phyloP scores from a whole-genome alignment of 2,797 vertebrate species.

The Acrocephalus scirpaceus region DNA sequence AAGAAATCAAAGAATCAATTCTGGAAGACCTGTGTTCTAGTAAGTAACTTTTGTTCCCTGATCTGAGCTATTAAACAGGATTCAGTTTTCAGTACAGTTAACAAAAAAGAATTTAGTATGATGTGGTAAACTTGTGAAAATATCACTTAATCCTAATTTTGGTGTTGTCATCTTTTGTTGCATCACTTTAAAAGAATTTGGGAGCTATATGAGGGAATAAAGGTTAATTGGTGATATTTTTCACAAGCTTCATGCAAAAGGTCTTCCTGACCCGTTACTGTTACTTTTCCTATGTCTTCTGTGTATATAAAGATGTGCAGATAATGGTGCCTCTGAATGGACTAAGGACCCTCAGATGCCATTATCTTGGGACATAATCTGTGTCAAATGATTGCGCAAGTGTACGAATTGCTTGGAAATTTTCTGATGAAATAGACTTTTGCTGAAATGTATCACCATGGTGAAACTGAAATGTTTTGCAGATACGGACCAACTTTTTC shows the following conservation, averaged over 20 bases:
- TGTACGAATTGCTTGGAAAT: background rate
- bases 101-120: background rate
- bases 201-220: background rate
- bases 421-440: conserved; percentile 47
- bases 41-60: background rate
- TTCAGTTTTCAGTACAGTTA: background rate
- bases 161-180: background rate
- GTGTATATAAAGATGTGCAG: background rate
- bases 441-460: background rate
- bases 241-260: background rate
- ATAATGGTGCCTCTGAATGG: background rate
- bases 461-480: conserved; percentile 22
- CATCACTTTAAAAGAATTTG: background rate
- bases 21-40: background rate
- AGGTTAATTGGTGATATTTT: background rate
- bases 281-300: background rate
- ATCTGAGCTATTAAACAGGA: background rate
- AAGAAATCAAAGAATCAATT: background rate
- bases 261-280: background rate
- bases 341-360: background rate
- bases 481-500: background rate
- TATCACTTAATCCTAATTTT: background rate
- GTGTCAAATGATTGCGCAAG: conserved; percentile 16
- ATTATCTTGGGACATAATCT: background rate
- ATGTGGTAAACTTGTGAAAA: background rate